A percentile compares a stretch with the other conserved stretches of the same genome.
Conservation (phyloP, 2,797 vertebrate genomes). For the Argentina silus region DNA sequence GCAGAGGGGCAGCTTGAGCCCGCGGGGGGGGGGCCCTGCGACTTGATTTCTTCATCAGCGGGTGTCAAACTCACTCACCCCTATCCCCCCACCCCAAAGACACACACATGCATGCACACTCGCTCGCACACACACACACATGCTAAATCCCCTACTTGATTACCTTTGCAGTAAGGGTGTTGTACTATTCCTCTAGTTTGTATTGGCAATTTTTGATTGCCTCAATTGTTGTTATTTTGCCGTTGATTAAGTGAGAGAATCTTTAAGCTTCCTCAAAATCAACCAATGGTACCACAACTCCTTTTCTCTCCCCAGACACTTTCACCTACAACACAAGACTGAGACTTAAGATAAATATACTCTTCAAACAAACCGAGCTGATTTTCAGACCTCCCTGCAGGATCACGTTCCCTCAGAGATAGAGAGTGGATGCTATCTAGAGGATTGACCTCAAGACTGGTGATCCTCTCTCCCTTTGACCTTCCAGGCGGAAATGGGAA, state of each 20-base stretch:
- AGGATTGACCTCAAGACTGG: slow-evolving; percentile 52
- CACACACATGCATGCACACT: slow-evolving; percentile 25
- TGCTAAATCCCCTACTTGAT: neutral
- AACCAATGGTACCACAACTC: no score
- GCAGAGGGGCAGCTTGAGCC: slow-evolving; percentile 77
- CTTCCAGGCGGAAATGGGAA: slow-evolving; percentile 50
- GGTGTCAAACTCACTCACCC: slow-evolving; percentile 62
- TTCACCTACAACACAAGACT: neutral
- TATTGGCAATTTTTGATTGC: no score
- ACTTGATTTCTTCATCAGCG: slow-evolving; percentile 81
- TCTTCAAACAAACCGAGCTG: slow-evolving; percentile 20
- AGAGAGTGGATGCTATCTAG: slow-evolving; percentile 27
- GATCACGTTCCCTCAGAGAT: slow-evolving; percentile 21
- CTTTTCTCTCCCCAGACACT: no score
- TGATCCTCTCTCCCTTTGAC: slow-evolving; percentile 53
- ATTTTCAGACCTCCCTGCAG: slow-evolving; percentile 17
- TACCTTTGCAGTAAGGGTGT: no score
- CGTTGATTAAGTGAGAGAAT: no score
- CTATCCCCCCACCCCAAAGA: slow-evolving; percentile 43
- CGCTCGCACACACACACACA: slow-evolving; percentile 9
- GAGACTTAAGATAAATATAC: neutral
- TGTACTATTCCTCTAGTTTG: no score
- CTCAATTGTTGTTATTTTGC: no score
- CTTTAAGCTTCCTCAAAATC: slow-evolving; percentile 55
- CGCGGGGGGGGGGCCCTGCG: slow-evolving; percentile 56